Percentiles rank a stretch among this genome's conserved stretches.
Evolutionary conservation across 2,888 invertebrate genomes (phyloP).

Genomic region (Automeris io): DNA sequence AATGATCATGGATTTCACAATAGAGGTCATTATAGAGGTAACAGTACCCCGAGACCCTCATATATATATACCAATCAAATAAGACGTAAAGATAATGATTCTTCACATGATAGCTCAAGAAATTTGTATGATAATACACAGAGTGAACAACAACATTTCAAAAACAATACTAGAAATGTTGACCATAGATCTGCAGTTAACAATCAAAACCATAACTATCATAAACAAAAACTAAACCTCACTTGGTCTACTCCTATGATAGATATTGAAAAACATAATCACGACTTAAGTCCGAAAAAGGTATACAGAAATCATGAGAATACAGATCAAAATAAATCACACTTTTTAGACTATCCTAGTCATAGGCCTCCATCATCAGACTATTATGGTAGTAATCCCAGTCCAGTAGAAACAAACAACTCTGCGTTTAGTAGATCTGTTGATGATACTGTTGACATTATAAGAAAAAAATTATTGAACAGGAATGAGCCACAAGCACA

Average conservation of each 20-base stretch:
- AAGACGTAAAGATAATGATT: conserved; percentile 25
- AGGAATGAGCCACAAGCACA: conserved; percentile 44
- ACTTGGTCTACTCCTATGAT: conserved; percentile 34
- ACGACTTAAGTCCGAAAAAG: conserved; percentile 33
- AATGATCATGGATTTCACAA: conserved; percentile 31
- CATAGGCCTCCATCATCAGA: conserved; percentile 68
- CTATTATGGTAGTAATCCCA: conserved; percentile 52
- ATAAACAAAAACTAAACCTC: conserved; percentile 19
- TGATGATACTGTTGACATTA: conserved; percentile 65
- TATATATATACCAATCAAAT: conserved; percentile 25
- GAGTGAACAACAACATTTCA: conserved; percentile 20
- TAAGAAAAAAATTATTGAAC: conserved; percentile 50
- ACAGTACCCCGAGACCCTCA: conserved; percentile 21
- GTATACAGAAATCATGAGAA: conserved; percentile 27
- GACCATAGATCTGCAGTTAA: conserved; percentile 39
- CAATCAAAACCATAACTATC: conserved; percentile 18
- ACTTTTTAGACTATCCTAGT: conserved; percentile 42
- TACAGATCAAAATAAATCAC: conserved; percentile 31
- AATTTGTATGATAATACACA: conserved; percentile 26
- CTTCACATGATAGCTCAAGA: conserved; percentile 15
- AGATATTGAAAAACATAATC: conserved; percentile 27
- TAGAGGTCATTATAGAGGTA: conserved; percentile 28
- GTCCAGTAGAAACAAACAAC: conserved; percentile 45
- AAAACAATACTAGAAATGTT: conserved; percentile 58
- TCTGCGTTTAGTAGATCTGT: conserved; percentile 56